A percentile compares a stretch with the other conserved stretches of the same genome.
Evolutionary conservation across 2,888 invertebrate species (phyloP).

Genomic region (Tolmerus cingulatus): DNA sequence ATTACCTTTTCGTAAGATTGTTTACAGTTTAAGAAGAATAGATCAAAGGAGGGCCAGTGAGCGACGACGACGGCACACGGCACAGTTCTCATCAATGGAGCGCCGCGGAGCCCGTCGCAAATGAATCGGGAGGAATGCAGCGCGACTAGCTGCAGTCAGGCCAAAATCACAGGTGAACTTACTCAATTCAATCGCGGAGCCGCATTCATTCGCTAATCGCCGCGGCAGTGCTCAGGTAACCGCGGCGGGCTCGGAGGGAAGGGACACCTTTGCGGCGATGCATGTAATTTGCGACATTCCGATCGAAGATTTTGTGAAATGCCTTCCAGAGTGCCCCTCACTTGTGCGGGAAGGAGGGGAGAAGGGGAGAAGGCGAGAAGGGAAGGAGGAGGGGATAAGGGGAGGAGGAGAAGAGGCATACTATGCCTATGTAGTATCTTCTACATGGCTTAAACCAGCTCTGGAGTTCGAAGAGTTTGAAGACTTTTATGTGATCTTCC

Average conservation of each 20-base stretch:
- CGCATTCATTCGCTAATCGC: constrained; percentile 17
- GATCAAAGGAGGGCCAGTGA: not conserved
- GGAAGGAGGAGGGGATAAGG: not conserved
- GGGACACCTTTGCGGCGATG: not conserved
- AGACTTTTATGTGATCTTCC: not conserved
- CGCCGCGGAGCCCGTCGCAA: not conserved
- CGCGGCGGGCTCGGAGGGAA: not conserved
- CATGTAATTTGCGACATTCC: constrained; percentile 28
- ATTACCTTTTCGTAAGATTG: too few relatives aligned
- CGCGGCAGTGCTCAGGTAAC: not conserved
- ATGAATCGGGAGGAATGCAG: constrained; percentile 26
- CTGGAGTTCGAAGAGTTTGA: not conserved
- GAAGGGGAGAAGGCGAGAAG: not conserved
- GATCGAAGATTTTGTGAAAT: constrained; percentile 11
- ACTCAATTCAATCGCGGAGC: not conserved
- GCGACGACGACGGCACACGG: not conserved
- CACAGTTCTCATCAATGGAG: constrained; percentile 34
- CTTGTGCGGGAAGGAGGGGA: not conserved
- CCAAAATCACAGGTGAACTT: constrained; percentile 31
- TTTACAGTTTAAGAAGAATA: too few relatives aligned
- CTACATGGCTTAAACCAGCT: not conserved
- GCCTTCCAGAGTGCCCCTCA: not conserved
- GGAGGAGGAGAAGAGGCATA: too few relatives aligned
- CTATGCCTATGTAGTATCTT: not conserved
- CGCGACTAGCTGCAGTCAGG: constrained; percentile 21